These are phyloP conservation scores for Rhegmatorhina hoffmannsi DNA, from an alignment of 2,113 vertebrate genomes.

Conservation along the genomic window DNA sequence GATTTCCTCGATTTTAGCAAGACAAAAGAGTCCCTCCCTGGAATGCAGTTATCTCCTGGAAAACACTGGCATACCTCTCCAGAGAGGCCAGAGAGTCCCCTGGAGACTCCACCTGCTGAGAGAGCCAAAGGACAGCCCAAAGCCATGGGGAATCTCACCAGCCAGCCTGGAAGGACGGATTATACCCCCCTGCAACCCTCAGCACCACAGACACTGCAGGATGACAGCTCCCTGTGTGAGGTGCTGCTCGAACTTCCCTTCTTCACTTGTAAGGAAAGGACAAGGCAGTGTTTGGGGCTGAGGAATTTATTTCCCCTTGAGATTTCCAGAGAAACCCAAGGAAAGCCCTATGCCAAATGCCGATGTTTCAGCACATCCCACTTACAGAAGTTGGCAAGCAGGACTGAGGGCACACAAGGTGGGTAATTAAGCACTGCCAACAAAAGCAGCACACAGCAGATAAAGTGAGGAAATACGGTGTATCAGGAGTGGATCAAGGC, in stretches of 20 bases:
- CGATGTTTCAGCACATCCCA: neutral
- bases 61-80: constrained; percentile 15
- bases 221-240: fast-evolving
- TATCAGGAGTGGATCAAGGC: neutral
- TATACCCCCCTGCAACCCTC: neutral
- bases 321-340: neutral
- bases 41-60: constrained; percentile 59
- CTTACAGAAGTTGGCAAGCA: neutral
- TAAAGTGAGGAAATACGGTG: neutral
- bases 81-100: neutral
- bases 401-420: neutral
- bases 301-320: neutral
- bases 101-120: neutral
- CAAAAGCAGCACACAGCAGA: constrained; percentile 13
- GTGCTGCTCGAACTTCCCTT: neutral
- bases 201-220: neutral
- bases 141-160: neutral
- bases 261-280: neutral
- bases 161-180: neutral
- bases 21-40: constrained; percentile 57
- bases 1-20: constrained; percentile 51
- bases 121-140: neutral
- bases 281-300: neutral
- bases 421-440: constrained; percentile 10
- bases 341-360: neutral